Evolutionary conservation across 2,797 vertebrate genomes (phyloP), one percentile per base, ranked within the genome.

Genomic region (Neosilurus hyrtlii): DNA sequence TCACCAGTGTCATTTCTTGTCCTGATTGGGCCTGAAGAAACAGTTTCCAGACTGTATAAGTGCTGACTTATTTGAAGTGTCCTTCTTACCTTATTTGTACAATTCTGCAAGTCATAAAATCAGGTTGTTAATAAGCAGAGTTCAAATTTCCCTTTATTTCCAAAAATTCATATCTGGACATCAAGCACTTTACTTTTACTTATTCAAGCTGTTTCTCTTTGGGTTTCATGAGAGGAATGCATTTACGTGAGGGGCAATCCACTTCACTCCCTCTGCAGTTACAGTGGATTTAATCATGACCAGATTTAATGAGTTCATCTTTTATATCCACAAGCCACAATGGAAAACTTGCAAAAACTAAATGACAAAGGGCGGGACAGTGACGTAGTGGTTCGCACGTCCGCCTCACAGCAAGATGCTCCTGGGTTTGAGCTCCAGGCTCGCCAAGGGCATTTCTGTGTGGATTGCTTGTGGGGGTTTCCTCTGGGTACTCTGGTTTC

Each of bases 11-110:
- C 87, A 62, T 57, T 83, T 74, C 52, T 83, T 30, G 83, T 85
- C 56, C 20, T 0, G 67, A 95, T 93, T 18, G 83, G 73, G 0
- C 80, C 68, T 2, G 94, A 94, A 65, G 86, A 87, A 73, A 95
- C 81, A 0, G 91, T 94, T 4, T 90, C 73, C 1, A 71, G 26
- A 2, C 86, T 82, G 9, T 9, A 16, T 16, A 66, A 10, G 20
- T 52, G 20, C 52, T 75, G 72, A 15, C 4, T 22, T 14, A 67
- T 1, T 3, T 62, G 2, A 4, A 6, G 16, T 0, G 85, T 89
- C 83, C 94, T 93, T 82, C 63, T 91, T 72, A 37, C 86, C 68
- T 91, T 92, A 0, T 0, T 0, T 0, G 0, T 0, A 59, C 94
- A 94, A 30, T 0, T 35, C 93, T 94, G 83, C 71, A 43, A 68